Base-by-base conservation (phyloP, 2,113 vertebrate genomes). In the Herpailurus yagouaroundi region DNA sequence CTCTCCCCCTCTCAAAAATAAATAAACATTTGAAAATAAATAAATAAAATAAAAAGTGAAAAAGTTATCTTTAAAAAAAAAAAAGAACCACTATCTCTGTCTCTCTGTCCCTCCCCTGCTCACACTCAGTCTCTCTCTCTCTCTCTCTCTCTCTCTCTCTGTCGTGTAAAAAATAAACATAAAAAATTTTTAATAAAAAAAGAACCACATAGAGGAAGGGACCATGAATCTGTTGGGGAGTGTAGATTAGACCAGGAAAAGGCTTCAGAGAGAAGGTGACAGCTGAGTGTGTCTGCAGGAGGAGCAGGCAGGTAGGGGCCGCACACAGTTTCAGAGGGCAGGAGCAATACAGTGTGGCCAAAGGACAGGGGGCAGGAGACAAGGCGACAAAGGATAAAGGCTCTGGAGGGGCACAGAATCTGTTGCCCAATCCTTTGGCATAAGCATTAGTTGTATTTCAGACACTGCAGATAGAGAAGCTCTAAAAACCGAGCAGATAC, bases 291-390 rank as follows among this genome's bases (percentile, higher is more conserved):
- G 7, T 16, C 63, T 7, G 19, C 3, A 14, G 77, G 38, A 92
- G 57, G 29, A 71, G 80, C 15, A 25, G 57, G 14, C 63, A 33
- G 76, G 45, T 73, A 23, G 68, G 85, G 31, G 13, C 14, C 5
- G 1, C 64, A 13, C 3, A 21, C 16, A 15, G 63, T 60, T 36
- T 14, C 79, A 66, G 88, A 45, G 9, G 48, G 31, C n/a, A 31
- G 19, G 21, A n/a, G 41, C 14, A 27, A 15, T 0, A 7, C 5
- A 3, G n/a, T 31, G 1, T 84, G n/a, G 36, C 25, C 38, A 23
- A 68, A 31, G 36, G 15, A 25, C 68, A 48, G 66, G 25, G n/a
- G 36, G 5, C 52, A 45, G 69, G n/a, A 52, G 33, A 41, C 3
- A 9, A 18, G 41, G 55, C 15, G 8, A 14, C 5, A 3, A 14